These are phyloP conservation scores for Micronycteris hirsuta DNA, from an alignment of 2,113 vertebrate species.

Conservation along the genomic window DNA sequence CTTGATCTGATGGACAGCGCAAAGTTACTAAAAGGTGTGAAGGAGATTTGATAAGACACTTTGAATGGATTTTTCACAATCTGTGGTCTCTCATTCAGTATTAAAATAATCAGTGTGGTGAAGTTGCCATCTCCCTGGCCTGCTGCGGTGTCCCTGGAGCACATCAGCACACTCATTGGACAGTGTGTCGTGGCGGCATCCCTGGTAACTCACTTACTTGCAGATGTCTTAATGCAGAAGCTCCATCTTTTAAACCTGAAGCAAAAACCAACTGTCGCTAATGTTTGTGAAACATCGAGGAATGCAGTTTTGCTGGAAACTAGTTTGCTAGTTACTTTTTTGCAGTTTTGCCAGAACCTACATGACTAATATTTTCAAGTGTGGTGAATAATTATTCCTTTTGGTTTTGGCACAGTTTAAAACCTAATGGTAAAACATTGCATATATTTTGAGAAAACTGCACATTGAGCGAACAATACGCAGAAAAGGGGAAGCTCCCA, in stretches of 20 bases:
- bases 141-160: too few species aligned
- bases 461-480: not conserved
- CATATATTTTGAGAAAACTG: not conserved
- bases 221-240: too few species aligned
- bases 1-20: not conserved
- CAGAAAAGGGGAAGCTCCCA: too few species aligned
- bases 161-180: fast-evolving
- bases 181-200: too few species aligned
- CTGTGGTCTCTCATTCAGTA: fast-evolving
- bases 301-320: not conserved
- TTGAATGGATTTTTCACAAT: not conserved
- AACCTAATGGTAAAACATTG: not conserved
- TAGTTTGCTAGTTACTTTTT: too few species aligned
- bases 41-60: not conserved
- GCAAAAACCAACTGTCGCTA: not conserved
- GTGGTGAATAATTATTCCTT: not conserved
- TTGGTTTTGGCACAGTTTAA: not conserved
- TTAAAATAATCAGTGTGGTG: not conserved
- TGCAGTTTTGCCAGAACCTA: not conserved
- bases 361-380: not conserved
- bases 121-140: not conserved
- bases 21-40: not conserved
- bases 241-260: not conserved
- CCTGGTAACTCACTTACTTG: not conserved
- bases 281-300: not conserved